Percentiles rank a stretch among this genome's conserved stretches.
Conservation (phyloP, 2,797 vertebrate species). For the Betta splendens region DNA sequence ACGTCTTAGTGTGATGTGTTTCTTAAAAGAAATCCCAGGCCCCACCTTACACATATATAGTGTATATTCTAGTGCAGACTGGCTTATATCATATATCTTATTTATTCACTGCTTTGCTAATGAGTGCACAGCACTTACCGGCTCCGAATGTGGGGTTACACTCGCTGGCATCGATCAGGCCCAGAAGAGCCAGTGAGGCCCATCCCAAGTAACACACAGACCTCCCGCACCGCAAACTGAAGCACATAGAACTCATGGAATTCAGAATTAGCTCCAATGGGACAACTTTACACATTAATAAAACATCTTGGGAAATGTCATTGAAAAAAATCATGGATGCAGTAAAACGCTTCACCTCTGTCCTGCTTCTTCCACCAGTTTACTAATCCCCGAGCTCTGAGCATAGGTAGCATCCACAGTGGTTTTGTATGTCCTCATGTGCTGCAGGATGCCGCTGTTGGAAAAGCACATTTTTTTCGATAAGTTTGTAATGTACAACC, state of each 20-base stretch:
- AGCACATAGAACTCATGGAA: not conserved
- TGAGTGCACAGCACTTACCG: slow-evolving; percentile 59
- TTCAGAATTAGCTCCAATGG: not conserved
- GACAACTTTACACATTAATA: not conserved
- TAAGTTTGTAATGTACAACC: too few relatives aligned
- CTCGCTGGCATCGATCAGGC: slow-evolving; percentile 84
- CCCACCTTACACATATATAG: too few relatives aligned
- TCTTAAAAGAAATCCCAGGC: too few relatives aligned
- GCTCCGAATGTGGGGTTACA: slow-evolving; percentile 84
- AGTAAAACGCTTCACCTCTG: slow-evolving; percentile 66
- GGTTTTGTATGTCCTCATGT: slow-evolving; percentile 68
- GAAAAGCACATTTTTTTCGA: too few relatives aligned
- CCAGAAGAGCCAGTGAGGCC: slow-evolving; percentile 78
- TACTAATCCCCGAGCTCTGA: slow-evolving; percentile 67
- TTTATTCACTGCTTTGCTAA: not conserved
- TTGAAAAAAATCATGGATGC: not conserved
- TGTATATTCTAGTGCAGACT: too few relatives aligned
- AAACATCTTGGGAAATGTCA: slow-evolving; percentile 2
- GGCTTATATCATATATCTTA: too few relatives aligned
- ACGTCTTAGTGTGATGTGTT: too few relatives aligned
- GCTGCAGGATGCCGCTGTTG: slow-evolving; percentile 72
- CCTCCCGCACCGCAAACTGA: slow-evolving; percentile 74
- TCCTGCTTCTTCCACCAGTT: slow-evolving; percentile 79
- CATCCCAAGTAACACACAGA: slow-evolving; percentile 82
- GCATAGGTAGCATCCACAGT: slow-evolving; percentile 78